phyloP scores from a whole-genome alignment of 2,113 vertebrate species.

The Caranx ignobilis region DNA sequence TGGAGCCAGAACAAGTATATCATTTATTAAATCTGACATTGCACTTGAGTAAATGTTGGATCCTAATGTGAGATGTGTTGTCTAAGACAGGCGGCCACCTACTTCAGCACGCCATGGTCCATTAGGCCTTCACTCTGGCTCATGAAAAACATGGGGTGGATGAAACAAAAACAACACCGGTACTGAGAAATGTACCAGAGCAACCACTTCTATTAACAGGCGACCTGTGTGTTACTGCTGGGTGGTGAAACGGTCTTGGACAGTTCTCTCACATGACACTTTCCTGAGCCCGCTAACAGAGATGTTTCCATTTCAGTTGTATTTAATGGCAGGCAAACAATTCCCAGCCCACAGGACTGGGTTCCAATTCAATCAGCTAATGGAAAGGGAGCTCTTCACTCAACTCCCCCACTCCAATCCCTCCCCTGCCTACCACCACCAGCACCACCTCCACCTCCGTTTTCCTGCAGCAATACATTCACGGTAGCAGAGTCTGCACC shows the following conservation, averaged over 20 bases:
- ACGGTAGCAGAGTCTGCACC: conserved; percentile 60
- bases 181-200: conserved; percentile 47
- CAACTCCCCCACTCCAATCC: conserved; percentile 8
- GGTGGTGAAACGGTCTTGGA: conserved; percentile 22
- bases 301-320: conserved; percentile 64
- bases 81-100: conserved; percentile 58
- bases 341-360: conserved; percentile 55
- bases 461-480: conserved; percentile 76
- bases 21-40: conserved; percentile 81
- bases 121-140: conserved; percentile 81
- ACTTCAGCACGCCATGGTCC: conserved; percentile 72
- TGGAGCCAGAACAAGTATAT: conserved; percentile 66
- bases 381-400: conserved; percentile 71
- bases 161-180: conserved; percentile 59
- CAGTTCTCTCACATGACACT: conserved; percentile 46
- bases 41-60: conserved; percentile 73
- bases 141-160: conserved; percentile 67
- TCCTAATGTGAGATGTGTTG: conserved; percentile 71
- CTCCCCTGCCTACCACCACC: conserved; percentile 12
- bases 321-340: conserved; percentile 64
- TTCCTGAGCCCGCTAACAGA: conserved; percentile 41
- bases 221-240: conserved; percentile 29
- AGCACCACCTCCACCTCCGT: conserved; percentile 49
- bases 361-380: conserved; percentile 85
- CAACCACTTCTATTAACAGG: conserved; percentile 46